A percentile compares a stretch with the other conserved stretches of the same genome.
phyloP scores from a whole-genome alignment of 2,113 vertebrate species.

The Trichomycterus rosablanca region DNA sequence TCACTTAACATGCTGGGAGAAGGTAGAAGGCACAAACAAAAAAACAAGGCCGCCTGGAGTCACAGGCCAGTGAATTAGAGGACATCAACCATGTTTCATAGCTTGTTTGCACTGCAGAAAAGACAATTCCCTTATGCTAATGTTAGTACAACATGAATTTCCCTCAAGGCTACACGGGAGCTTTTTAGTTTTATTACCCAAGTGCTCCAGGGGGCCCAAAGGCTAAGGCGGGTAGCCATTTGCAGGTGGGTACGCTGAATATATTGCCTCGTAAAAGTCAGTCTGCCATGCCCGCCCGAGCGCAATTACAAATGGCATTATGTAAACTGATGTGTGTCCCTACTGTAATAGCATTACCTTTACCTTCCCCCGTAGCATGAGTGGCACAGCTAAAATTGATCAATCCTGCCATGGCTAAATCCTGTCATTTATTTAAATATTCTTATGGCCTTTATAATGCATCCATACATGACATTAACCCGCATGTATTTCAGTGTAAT shows the following conservation, averaged over 20 bases:
- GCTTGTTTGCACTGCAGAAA: slow-evolving; percentile 36
- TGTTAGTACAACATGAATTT: slow-evolving; percentile 42
- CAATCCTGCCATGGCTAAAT: slow-evolving; percentile 24
- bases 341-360: slow-evolving; percentile 42
- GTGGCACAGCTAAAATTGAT: not conserved
- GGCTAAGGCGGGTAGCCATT: slow-evolving; percentile 45
- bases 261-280: slow-evolving; percentile 53
- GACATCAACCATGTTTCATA: slow-evolving; percentile 40
- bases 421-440: not conserved
- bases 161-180: slow-evolving; percentile 37
- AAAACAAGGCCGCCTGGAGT: not conserved
- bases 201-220: slow-evolving; percentile 38
- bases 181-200: slow-evolving; percentile 53
- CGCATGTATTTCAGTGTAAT: not conserved
- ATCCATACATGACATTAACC: not conserved
- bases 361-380: slow-evolving; percentile 14
- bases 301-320: slow-evolving; percentile 53
- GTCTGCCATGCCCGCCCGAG: slow-evolving; percentile 45
- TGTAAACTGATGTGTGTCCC: slow-evolving; percentile 46
- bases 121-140: slow-evolving; percentile 46
- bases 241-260: slow-evolving; percentile 42
- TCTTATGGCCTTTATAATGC: not conserved
- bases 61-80: slow-evolving; percentile 38
- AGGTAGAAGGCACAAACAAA: not conserved
- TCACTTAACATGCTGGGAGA: slow-evolving; percentile 5